Percentiles rank a stretch among this genome's conserved stretches.
Evolutionary conservation across 2,888 invertebrate genomes (phyloP).

Genomic region (Conistra vaccinii): DNA sequence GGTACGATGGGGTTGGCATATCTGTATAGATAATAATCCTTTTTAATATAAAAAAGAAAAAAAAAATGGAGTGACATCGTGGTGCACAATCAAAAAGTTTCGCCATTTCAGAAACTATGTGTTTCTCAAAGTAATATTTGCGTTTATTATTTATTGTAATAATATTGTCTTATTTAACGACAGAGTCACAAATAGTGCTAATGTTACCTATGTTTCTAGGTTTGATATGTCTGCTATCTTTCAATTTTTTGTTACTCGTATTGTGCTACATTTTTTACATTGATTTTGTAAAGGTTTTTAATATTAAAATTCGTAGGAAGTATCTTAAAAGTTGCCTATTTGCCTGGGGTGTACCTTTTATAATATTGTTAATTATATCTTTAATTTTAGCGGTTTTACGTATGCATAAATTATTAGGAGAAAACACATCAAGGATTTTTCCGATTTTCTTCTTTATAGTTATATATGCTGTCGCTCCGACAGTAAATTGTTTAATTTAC

Average conservation of each 20-base stretch:
- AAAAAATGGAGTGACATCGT: conserved; percentile 12
- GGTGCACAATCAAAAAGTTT: conserved; percentile 10
- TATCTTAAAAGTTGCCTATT: background rate
- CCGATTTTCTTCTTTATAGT: rapidly evolving
- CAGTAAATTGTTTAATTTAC: background rate
- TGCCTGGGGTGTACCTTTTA: conserved; percentile 9
- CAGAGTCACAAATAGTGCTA: background rate
- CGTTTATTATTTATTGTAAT: too few relatives aligned
- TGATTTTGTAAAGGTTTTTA: conserved; percentile 11
- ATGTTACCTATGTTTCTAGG: background rate
- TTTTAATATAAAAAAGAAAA: too few relatives aligned
- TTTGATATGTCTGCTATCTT: background rate
- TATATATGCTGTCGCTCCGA: background rate
- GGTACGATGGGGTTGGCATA: too few relatives aligned
- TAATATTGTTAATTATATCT: background rate
- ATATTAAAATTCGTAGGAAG: background rate
- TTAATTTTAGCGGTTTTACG: background rate
- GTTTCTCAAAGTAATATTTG: background rate
- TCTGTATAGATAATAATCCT: too few relatives aligned
- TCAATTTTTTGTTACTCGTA: background rate
- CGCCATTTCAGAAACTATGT: conserved; percentile 19
- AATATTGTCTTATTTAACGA: too few relatives aligned
- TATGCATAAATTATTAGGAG: too few relatives aligned
- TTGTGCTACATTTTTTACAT: conserved; percentile 12
- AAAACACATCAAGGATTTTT: too few relatives aligned